A percentile compares a stretch with the other conserved stretches of the same genome.
phyloP scores from a whole-genome alignment of 1,140 invertebrate genomes.

The Tetramorium alpestre region DNA sequence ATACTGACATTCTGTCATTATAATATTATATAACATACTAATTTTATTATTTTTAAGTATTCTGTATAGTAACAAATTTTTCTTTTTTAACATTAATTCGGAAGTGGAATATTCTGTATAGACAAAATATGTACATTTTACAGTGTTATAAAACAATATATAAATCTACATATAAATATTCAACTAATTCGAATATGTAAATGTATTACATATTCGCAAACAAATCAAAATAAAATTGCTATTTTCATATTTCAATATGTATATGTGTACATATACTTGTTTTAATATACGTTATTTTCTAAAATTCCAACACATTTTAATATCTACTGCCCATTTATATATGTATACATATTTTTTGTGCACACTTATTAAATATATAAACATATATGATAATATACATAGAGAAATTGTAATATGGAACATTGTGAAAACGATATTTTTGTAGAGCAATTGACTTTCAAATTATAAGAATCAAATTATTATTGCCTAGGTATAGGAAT shows the following conservation, averaged over 20 bases:
- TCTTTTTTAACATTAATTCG: background rate
- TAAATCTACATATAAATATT: conserved; percentile 21
- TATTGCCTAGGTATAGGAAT: background rate
- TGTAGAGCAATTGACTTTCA: background rate
- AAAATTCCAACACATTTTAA: background rate
- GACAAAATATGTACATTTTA: conserved; percentile 43
- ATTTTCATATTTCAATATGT: conserved; percentile 6
- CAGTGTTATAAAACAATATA: conserved; percentile 11
- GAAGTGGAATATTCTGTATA: conserved; percentile 6
- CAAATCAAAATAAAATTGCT: conserved; percentile 13
- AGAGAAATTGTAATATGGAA: conserved; percentile 7
- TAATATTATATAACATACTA: background rate
- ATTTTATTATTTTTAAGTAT: background rate
- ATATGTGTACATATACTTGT: background rate
- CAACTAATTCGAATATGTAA: conserved; percentile 1
- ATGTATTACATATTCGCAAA: background rate
- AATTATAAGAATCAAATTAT: background rate
- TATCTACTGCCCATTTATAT: background rate
- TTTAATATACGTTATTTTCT: background rate
- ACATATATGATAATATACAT: background rate
- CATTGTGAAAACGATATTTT: background rate
- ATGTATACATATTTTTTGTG: background rate
- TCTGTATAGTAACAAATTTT: background rate
- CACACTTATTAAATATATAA: background rate
- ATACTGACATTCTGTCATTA: background rate